Conservation (phyloP, 2,888 invertebrate genomes). For the Conomelus anceps region DNA sequence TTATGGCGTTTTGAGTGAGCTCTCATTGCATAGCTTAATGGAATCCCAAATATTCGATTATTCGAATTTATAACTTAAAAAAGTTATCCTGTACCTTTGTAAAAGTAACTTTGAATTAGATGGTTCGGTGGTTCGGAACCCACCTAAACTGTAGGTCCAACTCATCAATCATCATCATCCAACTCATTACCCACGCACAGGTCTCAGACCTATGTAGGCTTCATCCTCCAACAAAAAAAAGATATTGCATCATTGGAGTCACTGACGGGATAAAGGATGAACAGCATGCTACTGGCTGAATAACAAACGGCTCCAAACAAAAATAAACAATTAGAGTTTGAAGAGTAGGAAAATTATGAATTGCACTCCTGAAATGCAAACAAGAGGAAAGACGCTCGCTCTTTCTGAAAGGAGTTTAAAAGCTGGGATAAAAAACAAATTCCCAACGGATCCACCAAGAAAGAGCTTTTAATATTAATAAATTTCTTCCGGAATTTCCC, state of each 20-base stretch:
- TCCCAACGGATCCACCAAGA: neutral
- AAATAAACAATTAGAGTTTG: neutral
- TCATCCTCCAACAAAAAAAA: no score
- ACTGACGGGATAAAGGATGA: neutral
- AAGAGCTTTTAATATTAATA: neutral
- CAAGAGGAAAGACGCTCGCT: neutral
- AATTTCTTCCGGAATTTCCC: neutral
- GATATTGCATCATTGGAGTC: neutral
- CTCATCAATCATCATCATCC: no score
- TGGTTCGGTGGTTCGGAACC: no score
- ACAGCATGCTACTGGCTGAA: neutral
- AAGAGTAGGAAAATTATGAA: neutral
- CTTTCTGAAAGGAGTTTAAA: neutral
- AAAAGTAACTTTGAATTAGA: no score
- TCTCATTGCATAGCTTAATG: no score
- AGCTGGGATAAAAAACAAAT: neutral
- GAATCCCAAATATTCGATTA: no score
- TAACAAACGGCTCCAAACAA: neutral
- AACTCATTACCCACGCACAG: no score
- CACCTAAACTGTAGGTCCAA: no score
- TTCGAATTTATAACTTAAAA: no score
- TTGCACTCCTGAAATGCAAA: neutral
- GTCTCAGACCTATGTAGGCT: no score
- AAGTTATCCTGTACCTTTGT: no score
- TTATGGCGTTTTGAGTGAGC: no score